These are phyloP conservation scores for Dipodomys merriami DNA, from an alignment of 2,113 vertebrate genomes.

Conservation along the genomic window DNA sequence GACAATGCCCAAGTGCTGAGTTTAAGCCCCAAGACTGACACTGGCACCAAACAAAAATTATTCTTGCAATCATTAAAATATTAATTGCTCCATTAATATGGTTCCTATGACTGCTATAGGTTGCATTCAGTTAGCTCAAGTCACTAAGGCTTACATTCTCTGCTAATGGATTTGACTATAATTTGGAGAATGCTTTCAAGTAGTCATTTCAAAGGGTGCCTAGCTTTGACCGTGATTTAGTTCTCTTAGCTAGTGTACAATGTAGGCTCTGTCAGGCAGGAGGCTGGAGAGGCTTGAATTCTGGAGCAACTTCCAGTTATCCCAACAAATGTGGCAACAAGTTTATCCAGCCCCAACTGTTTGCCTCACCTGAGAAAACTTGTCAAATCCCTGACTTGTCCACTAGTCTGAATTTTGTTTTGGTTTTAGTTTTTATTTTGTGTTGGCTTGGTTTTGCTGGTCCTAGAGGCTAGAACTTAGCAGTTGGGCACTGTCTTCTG, in stretches of 20 bases:
- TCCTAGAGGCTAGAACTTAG: too few relatives aligned
- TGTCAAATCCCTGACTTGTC: not conserved
- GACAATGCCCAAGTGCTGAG: too few relatives aligned
- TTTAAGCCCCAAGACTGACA: too few relatives aligned
- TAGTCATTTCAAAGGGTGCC: not conserved
- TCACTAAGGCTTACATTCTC: not conserved
- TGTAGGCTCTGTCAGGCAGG: not conserved
- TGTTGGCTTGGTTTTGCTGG: too few relatives aligned
- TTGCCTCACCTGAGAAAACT: not conserved
- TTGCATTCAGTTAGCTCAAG: not conserved
- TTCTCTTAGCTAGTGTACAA: not conserved
- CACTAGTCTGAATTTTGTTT: not conserved
- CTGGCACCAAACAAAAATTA: too few relatives aligned
- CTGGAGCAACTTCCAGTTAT: not conserved
- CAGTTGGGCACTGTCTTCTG: too few relatives aligned
- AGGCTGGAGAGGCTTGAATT: not conserved
- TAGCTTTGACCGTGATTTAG: too few relatives aligned
- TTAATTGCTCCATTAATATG: not conserved
- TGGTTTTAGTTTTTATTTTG: too few relatives aligned
- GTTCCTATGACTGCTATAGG: not conserved
- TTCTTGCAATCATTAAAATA: too few relatives aligned
- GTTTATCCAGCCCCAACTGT: not conserved
- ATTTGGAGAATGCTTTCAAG: not conserved
- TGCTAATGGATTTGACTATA: not conserved
- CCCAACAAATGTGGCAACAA: not conserved